These are phyloP conservation scores for Anthophora plumipes DNA, from an alignment of 2,888 invertebrate species.

Conservation along the genomic window DNA sequence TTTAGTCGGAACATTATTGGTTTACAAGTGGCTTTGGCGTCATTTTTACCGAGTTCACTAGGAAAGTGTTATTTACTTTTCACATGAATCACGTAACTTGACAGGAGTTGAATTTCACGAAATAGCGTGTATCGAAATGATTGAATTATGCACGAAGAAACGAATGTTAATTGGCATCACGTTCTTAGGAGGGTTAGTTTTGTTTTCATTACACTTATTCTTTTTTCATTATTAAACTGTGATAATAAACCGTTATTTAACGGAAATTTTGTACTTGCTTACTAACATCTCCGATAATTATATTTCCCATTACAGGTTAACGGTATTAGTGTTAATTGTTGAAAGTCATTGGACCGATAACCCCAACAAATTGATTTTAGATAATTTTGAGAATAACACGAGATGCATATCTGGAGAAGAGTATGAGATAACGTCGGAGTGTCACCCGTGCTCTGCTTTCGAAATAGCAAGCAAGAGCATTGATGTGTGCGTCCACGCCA, in stretches of 20 bases:
- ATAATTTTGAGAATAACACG: slow-evolving; percentile 90
- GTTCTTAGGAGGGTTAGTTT: slow-evolving; percentile 90
- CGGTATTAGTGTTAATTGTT: slow-evolving; percentile 91
- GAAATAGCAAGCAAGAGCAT: slow-evolving; percentile 93
- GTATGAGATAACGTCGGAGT: slow-evolving; percentile 90
- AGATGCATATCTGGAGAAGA: slow-evolving; percentile 91
- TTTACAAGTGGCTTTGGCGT: background rate
- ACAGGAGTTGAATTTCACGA: slow-evolving; percentile 13
- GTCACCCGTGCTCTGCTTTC: slow-evolving; percentile 94
- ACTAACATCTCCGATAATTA: background rate
- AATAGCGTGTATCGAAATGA: slow-evolving; percentile 86
- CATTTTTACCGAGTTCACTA: background rate
- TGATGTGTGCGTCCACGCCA: slow-evolving; percentile 92
- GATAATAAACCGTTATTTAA: background rate
- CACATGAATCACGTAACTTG: slow-evolving; percentile 45
- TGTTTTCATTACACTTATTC: background rate
- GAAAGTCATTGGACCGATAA: slow-evolving; percentile 91
- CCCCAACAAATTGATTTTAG: slow-evolving; percentile 88
- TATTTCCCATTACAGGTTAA: slow-evolving; percentile 87
- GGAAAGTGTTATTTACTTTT: background rate
- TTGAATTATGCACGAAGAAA: slow-evolving; percentile 93
- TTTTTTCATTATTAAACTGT: background rate
- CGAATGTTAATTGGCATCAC: slow-evolving; percentile 93
- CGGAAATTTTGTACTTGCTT: too few species aligned
- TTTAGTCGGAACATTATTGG: background rate